phyloP scores from a whole-genome alignment of 92 coral and sea anemone genomes.

The Umimayanthus chanpuru region DNA sequence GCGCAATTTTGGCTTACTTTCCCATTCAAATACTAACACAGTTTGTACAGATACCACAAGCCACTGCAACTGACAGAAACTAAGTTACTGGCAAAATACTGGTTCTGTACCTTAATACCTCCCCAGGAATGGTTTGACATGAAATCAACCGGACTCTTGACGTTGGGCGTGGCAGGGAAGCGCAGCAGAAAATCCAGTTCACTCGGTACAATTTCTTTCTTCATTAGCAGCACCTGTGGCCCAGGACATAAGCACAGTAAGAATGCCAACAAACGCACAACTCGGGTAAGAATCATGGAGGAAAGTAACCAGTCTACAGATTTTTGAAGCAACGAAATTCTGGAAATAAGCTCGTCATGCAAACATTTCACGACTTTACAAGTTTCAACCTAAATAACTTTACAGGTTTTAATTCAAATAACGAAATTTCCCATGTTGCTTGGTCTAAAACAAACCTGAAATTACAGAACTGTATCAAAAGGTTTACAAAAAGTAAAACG shows the following conservation, averaged over 20 bases:
- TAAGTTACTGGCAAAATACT: not conserved
- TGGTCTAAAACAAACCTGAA: too few species aligned
- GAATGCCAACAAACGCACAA: not conserved
- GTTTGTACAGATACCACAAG: not conserved
- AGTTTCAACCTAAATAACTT: too few species aligned
- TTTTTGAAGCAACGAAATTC: not conserved
- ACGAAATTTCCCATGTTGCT: too few species aligned
- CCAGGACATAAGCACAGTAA: not conserved
- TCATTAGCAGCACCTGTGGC: slow-evolving; percentile 86
- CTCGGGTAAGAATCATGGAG: not conserved
- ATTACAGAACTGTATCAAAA: too few species aligned
- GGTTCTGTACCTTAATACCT: slow-evolving; percentile 84
- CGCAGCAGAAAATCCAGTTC: slow-evolving; percentile 97
- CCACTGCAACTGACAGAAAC: not conserved
- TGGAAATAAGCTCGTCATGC: not conserved
- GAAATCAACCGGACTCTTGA: slow-evolving; percentile 97
- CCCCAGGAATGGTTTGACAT: slow-evolving; percentile 97
- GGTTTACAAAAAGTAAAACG: too few species aligned
- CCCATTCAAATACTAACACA: not conserved
- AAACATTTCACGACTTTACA: not conserved
- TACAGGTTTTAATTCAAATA: too few species aligned
- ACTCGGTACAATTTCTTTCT: slow-evolving; percentile 91
- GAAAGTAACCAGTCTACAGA: not conserved
- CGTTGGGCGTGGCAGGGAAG: slow-evolving; percentile 97
- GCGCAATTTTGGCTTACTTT: not conserved